Conservation (phyloP, 2,888 invertebrate species). For the Lamellibrachia columna region DNA sequence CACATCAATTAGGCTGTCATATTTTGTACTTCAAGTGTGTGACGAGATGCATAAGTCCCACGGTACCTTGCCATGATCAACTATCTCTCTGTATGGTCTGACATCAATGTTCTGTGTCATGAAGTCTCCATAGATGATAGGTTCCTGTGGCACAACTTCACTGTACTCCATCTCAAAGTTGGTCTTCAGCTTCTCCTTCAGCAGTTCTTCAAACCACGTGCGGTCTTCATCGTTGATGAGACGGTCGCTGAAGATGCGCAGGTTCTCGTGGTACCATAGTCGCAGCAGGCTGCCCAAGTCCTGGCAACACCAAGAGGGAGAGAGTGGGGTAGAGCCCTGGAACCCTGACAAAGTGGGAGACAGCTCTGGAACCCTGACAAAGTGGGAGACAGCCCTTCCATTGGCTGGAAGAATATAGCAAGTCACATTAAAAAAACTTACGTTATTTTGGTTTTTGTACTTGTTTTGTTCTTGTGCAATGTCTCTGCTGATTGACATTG, state of each 20-base stretch:
- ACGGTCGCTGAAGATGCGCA: conserved; percentile 66
- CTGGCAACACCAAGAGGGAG: conserved; percentile 43
- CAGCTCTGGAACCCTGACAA: neutral
- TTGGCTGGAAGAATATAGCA: no score
- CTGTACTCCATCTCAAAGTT: conserved; percentile 70
- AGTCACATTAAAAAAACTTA: no score
- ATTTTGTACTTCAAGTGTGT: no score
- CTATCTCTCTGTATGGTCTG: conserved; percentile 74
- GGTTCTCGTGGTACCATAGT: conserved; percentile 66
- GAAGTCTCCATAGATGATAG: conserved; percentile 78
- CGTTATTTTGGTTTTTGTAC: no score
- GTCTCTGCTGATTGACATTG: no score
- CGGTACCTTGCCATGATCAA: conserved; percentile 71
- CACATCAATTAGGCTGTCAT: no score
- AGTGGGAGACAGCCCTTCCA: neutral
- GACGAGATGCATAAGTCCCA: neutral
- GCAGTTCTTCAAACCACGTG: conserved; percentile 55
- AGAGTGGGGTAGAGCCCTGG: neutral
- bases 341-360: neutral
- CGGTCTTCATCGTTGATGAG: conserved; percentile 66
- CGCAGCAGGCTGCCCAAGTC: conserved; percentile 55
- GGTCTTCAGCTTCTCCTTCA: conserved; percentile 68
- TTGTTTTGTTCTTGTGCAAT: no score
- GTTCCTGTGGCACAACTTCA: conserved; percentile 68
- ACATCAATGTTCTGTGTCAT: conserved; percentile 62